Evolutionary conservation across 2,113 vertebrate species (phyloP).

Genomic region (Apistogramma diplotaenia): DNA sequence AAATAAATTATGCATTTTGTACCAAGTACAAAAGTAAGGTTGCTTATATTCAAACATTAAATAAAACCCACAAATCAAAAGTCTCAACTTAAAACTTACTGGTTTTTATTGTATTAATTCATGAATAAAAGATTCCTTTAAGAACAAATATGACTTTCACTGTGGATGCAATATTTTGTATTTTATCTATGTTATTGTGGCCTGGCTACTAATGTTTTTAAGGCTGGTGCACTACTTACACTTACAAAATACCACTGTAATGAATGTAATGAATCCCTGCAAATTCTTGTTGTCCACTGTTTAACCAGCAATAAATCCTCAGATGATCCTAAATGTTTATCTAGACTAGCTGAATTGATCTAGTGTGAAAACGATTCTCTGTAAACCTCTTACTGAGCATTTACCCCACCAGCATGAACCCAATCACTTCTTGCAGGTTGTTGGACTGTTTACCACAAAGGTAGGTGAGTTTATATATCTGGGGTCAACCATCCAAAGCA

Average conservation of each 20-base stretch:
- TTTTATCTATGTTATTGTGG: background rate
- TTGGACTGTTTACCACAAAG: background rate
- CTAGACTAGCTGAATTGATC: background rate
- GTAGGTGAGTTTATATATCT: too few species aligned
- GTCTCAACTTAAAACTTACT: background rate
- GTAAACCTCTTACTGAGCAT: too few species aligned
- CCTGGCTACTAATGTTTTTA: background rate
- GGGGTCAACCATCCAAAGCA: too few species aligned
- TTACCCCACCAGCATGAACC: too few species aligned
- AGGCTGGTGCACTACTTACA: background rate
- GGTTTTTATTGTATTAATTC: background rate
- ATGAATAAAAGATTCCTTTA: background rate
- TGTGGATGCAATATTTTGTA: background rate
- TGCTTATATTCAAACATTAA: background rate
- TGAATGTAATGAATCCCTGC: background rate
- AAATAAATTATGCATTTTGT: background rate
- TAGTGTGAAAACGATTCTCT: background rate
- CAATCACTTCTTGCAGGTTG: background rate
- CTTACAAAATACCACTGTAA: background rate
- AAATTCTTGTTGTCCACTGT: background rate
- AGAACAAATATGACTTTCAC: background rate
- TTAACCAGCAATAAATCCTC: conserved; percentile 21
- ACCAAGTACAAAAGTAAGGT: background rate
- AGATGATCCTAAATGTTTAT: background rate
- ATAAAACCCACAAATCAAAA: background rate